Conservation (phyloP, 1,140 invertebrate genomes). For the Batillaria attramentaria region DNA sequence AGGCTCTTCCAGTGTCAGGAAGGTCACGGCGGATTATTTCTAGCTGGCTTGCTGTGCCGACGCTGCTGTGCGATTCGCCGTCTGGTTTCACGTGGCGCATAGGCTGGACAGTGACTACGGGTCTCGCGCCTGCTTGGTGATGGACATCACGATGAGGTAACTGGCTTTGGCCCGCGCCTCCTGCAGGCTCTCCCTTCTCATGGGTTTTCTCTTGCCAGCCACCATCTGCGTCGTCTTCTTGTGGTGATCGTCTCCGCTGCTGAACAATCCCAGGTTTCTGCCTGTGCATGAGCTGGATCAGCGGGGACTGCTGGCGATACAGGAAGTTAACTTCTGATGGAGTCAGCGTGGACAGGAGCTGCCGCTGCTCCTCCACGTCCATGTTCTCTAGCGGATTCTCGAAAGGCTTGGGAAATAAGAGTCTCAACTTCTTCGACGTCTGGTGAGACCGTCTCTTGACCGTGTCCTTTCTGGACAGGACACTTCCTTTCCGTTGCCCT, state of each 20-base stretch:
- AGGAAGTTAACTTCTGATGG: not conserved
- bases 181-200: not conserved
- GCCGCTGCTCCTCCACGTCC: not conserved
- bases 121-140: not conserved
- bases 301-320: not conserved
- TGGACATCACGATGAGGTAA: not conserved
- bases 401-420: slow-evolving; percentile 36
- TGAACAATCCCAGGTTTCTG: not conserved
- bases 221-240: not conserved
- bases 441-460: slow-evolving; percentile 15
- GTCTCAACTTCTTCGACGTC: slow-evolving; percentile 15
- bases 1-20: too few species aligned
- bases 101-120: slow-evolving; percentile 1
- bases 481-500: not conserved
- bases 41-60: too few species aligned
- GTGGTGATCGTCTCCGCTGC: too few species aligned
- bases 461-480: not conserved
- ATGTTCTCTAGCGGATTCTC: not conserved
- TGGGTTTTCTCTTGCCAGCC: not conserved
- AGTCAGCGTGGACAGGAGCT: slow-evolving; percentile 8
- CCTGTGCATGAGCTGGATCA: not conserved
- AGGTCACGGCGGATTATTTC: too few species aligned
- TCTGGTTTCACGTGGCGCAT: not conserved
- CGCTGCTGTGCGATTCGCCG: too few species aligned
- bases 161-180: not conserved